A percentile compares a stretch with the other conserved stretches of the same genome.
phyloP scores from a whole-genome alignment of 2,113 vertebrate genomes.

The Serinus canaria region DNA sequence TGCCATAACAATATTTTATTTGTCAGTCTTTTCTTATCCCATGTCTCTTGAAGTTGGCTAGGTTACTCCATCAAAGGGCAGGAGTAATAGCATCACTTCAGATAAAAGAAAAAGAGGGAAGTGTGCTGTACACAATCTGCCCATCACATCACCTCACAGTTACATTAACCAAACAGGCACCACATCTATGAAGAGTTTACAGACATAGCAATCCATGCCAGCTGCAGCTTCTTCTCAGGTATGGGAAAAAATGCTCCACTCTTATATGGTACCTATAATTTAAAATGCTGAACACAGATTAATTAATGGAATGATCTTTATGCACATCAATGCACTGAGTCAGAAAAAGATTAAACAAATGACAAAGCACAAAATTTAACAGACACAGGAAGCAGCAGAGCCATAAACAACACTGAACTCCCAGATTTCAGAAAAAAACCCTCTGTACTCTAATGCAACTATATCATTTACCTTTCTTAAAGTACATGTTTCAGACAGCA shows the following conservation, averaged over 20 bases:
- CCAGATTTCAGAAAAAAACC: neutral
- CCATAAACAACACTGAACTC: neutral
- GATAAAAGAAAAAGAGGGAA: slow-evolving; percentile 37
- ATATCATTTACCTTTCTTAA: neutral
- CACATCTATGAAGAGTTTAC: neutral
- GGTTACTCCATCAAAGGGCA: slow-evolving; percentile 40
- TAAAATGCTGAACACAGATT: neutral
- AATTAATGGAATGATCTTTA: neutral
- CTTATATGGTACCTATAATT: neutral
- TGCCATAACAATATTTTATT: slow-evolving; percentile 57
- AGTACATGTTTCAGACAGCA: neutral
- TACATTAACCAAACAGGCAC: neutral
- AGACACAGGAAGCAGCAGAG: neutral
- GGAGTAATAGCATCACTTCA: slow-evolving; percentile 32
- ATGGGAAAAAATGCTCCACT: neutral
- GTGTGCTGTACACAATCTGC: slow-evolving; percentile 27
- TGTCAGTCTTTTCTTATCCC: slow-evolving; percentile 38
- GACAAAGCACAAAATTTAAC: neutral
- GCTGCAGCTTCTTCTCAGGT: neutral
- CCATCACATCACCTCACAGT: slow-evolving; percentile 13
- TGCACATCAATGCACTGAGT: neutral
- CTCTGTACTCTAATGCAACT: neutral
- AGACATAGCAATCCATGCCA: neutral
- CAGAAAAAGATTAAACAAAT: neutral
- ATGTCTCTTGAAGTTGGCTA: slow-evolving; percentile 32